Conservation (phyloP, 2,113 vertebrate genomes). For the Neolamprologus hecqui region DNA sequence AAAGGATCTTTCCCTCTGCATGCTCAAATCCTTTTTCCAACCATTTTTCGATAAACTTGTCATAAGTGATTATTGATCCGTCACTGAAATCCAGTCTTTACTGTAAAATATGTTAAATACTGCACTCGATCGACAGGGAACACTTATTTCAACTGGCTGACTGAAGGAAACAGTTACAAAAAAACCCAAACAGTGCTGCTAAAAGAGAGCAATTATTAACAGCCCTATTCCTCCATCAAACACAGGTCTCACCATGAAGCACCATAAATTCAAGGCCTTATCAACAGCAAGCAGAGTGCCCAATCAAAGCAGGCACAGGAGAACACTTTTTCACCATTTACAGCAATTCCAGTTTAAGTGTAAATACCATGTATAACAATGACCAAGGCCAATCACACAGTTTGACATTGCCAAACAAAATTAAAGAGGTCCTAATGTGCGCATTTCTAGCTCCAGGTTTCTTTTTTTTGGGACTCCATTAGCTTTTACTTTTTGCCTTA, state of each 20-base stretch:
- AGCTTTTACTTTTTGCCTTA: background rate
- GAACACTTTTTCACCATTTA: background rate
- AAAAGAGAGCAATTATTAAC: background rate
- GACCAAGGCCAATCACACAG: background rate
- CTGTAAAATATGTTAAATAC: background rate
- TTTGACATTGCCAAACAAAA: background rate
- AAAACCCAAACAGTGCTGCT: fast-evolving
- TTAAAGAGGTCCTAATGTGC: background rate
- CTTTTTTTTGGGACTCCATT: background rate
- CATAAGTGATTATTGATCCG: background rate
- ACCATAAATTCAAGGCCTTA: background rate
- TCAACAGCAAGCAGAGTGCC: background rate
- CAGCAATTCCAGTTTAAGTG: background rate
- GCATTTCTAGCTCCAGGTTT: background rate
- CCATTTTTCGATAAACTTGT: background rate
- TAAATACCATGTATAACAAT: background rate
- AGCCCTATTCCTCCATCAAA: background rate
- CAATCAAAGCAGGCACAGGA: background rate
- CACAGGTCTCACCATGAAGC: background rate
- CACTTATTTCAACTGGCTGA: fast-evolving
- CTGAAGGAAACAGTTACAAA: background rate
- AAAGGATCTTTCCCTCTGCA: background rate
- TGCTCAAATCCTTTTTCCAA: background rate
- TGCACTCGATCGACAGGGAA: background rate
- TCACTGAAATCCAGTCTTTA: background rate